Percentiles rank a stretch among this genome's conserved stretches.
These are phyloP conservation scores for Ispidina picta DNA, from an alignment of 2,797 vertebrate genomes.

Conservation along the genomic window DNA sequence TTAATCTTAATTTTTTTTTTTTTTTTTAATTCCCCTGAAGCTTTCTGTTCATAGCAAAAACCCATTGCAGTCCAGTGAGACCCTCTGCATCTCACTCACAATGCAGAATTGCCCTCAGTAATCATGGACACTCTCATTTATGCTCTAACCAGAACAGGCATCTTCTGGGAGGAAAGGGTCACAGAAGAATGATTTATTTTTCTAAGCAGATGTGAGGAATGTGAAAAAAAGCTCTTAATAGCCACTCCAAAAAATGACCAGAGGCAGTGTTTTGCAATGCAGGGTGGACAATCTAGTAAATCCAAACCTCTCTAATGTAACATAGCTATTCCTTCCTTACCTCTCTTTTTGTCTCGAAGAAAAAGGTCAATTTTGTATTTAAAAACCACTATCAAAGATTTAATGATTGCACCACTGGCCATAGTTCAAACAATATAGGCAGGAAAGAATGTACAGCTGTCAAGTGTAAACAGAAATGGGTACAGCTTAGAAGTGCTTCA, in stretches of 20 bases:
- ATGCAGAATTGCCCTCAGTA: background rate
- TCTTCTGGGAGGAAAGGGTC: slow-evolving; percentile 6
- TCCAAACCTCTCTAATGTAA: slow-evolving; percentile 21
- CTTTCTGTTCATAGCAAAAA: background rate
- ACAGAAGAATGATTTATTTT: background rate
- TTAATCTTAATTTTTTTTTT: background rate
- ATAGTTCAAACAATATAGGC: slow-evolving; percentile 71
- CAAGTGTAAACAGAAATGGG: slow-evolving; percentile 56
- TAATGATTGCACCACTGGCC: slow-evolving; percentile 62
- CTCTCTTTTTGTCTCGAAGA: slow-evolving; percentile 15
- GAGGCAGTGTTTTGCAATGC: slow-evolving; percentile 24
- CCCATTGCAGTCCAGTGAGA: background rate
- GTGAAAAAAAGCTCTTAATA: slow-evolving; percentile 16
- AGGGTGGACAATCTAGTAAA: slow-evolving; percentile 10
- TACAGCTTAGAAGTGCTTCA: slow-evolving; percentile 66
- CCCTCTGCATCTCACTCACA: background rate
- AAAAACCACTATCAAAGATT: slow-evolving; percentile 60
- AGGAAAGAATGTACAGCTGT: slow-evolving; percentile 77
- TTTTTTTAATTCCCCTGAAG: background rate
- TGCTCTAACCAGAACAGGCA: background rate
- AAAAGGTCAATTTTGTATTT: slow-evolving; percentile 8
- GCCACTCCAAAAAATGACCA: slow-evolving; percentile 31
- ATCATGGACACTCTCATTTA: slow-evolving; percentile 7
- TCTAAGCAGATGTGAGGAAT: slow-evolving; percentile 15
- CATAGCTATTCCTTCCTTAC: background rate